phyloP scores from a whole-genome alignment of 2,888 invertebrate genomes.

The Athetis lepigone region DNA sequence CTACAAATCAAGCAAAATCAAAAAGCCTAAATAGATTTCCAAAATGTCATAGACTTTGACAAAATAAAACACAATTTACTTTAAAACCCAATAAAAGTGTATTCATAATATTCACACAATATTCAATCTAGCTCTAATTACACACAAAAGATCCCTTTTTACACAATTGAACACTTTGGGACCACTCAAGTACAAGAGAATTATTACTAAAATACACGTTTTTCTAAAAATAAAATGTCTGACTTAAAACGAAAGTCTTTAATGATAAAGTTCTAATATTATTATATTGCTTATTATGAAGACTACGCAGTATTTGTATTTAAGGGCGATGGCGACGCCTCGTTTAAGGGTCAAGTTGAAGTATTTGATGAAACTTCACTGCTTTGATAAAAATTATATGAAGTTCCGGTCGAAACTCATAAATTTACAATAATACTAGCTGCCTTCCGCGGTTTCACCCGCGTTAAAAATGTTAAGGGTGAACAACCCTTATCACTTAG shows the following conservation, averaged over 20 bases:
- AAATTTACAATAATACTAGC: too few relatives aligned
- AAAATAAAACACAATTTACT: conserved; percentile 24
- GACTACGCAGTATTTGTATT: conserved; percentile 45
- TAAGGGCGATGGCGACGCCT: conserved; percentile 19
- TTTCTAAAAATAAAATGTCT: conserved; percentile 70
- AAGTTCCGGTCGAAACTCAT: too few relatives aligned
- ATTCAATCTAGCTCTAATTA: conserved; percentile 50
- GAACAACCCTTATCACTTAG: too few relatives aligned
- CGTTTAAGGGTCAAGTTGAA: conserved; percentile 19
- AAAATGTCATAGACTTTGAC: neutral
- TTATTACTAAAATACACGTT: conserved; percentile 56
- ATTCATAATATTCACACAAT: conserved; percentile 57
- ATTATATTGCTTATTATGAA: conserved; percentile 61
- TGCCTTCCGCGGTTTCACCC: too few relatives aligned
- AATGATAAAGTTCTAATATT: conserved; percentile 40
- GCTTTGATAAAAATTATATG: neutral
- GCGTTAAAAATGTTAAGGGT: too few relatives aligned
- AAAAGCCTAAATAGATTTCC: too few relatives aligned
- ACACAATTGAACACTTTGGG: conserved; percentile 76
- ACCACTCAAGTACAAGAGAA: conserved; percentile 44
- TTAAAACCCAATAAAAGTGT: conserved; percentile 52
- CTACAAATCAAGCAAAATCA: too few relatives aligned
- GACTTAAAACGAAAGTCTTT: conserved; percentile 48
- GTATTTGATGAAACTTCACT: too few relatives aligned
- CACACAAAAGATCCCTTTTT: conserved; percentile 59